Percentiles rank a stretch among this genome's conserved stretches.
Conservation (phyloP, 2,888 invertebrate species). For the Pollenia angustigena region DNA sequence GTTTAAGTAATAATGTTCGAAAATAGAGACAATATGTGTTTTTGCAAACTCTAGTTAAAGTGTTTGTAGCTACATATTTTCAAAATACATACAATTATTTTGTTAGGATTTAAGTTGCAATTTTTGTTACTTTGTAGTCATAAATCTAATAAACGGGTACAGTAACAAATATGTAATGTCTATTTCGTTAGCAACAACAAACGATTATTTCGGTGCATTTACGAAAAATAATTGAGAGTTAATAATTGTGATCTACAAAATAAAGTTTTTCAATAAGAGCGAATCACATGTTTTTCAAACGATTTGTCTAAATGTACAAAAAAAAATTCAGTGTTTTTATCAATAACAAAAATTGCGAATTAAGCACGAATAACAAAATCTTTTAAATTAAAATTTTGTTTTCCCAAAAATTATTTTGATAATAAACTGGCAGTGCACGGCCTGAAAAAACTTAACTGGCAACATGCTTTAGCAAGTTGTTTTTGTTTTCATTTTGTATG, state of each 20-base stretch:
- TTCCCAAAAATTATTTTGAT: no score
- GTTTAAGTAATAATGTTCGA: background rate
- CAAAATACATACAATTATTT: conserved; percentile 16
- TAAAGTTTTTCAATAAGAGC: background rate
- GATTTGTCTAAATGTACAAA: no score
- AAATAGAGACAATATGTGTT: conserved; percentile 38
- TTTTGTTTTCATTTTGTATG: no score
- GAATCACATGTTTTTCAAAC: no score
- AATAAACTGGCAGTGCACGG: no score
- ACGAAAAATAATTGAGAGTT: background rate
- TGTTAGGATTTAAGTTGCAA: conserved; percentile 44
- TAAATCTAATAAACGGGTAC: conserved; percentile 62
- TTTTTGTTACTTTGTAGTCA: conserved; percentile 61
- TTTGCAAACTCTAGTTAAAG: conserved; percentile 4
- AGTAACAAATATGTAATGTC: conserved; percentile 35
- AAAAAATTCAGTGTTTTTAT: no score
- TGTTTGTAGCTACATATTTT: conserved; percentile 15
- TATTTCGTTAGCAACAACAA: conserved; percentile 54
- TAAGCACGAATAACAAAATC: no score
- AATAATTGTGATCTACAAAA: background rate
- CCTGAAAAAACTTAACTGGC: no score
- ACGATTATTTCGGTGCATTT: conserved; percentile 43
- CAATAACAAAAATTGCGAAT: no score
- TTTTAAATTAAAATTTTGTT: no score
- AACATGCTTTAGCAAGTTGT: no score